Evolutionary conservation across 2,888 invertebrate species (phyloP).

Genomic region (Dicyrtomina minuta): DNA sequence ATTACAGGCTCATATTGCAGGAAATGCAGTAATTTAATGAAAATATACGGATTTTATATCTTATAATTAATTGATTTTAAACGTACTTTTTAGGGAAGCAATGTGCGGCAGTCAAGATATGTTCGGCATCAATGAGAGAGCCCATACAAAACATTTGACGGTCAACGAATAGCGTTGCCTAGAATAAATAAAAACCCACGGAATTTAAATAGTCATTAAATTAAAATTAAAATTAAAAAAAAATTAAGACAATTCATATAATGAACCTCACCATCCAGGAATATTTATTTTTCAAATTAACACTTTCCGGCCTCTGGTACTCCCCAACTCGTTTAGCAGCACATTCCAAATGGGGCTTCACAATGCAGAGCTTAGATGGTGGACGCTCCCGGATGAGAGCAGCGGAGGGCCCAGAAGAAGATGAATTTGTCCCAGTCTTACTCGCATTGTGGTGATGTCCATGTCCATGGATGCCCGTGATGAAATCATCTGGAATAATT

Average conservation of each 20-base stretch:
- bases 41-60: not conserved
- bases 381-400: conserved; percentile 20
- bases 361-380: conserved; percentile 25
- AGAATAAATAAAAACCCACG: not conserved
- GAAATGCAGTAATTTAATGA: conserved; percentile 17
- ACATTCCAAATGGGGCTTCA: conserved; percentile 24
- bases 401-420: not conserved
- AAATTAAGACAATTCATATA: not conserved
- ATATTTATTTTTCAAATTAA: conserved; percentile 26
- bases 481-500: no score
- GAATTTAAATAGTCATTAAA: not conserved
- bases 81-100: conserved; percentile 31
- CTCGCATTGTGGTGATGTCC: not conserved
- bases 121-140: conserved; percentile 25
- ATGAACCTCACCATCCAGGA: conserved; percentile 25
- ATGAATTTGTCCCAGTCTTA: not conserved
- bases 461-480: not conserved
- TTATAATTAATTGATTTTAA: not conserved
- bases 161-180: conserved; percentile 28
- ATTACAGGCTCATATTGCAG: not conserved
- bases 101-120: conserved; percentile 33
- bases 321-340: conserved; percentile 5
- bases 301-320: conserved; percentile 16
- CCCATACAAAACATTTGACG: conserved; percentile 32
- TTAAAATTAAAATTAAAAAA: not conserved